Evolutionary conservation across 2,888 invertebrate genomes (phyloP).

Genomic region (Cryptus viduatorius): DNA sequence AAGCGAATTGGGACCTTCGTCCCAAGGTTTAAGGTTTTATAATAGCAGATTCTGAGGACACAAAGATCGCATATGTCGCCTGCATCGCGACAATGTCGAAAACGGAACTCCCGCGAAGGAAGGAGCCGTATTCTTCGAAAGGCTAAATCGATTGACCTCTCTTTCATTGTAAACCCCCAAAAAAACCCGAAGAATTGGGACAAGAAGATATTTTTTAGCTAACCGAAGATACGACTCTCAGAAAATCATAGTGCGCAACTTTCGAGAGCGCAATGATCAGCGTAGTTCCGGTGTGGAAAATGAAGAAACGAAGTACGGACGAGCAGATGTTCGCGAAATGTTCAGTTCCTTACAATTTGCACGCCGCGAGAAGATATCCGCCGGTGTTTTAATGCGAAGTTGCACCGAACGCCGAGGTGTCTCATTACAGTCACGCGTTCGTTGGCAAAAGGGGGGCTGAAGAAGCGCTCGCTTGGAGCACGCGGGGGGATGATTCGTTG

Average conservation of each 20-base stretch:
- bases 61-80: not conserved
- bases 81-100: not conserved
- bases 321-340: constrained; percentile 28
- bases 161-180: not conserved
- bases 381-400: constrained; percentile 42
- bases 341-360: constrained; percentile 50
- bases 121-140: not conserved
- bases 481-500: constrained; percentile 15
- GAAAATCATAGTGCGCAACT: constrained; percentile 10
- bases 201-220: not conserved
- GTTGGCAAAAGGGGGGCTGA: constrained; percentile 48
- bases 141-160: not conserved
- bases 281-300: constrained; percentile 8
- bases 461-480: constrained; percentile 50
- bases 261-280: not conserved
- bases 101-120: not conserved
- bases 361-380: constrained; percentile 47
- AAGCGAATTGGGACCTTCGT: constrained; percentile 73
- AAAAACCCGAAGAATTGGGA: not conserved
- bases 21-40: constrained; percentile 4
- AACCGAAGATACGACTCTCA: not conserved
- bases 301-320: not conserved
- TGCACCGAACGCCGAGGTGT: constrained; percentile 61
- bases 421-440: constrained; percentile 69
- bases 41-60: not conserved